Conservation (phyloP, 2,113 vertebrate genomes). For the Albula goreensis region DNA sequence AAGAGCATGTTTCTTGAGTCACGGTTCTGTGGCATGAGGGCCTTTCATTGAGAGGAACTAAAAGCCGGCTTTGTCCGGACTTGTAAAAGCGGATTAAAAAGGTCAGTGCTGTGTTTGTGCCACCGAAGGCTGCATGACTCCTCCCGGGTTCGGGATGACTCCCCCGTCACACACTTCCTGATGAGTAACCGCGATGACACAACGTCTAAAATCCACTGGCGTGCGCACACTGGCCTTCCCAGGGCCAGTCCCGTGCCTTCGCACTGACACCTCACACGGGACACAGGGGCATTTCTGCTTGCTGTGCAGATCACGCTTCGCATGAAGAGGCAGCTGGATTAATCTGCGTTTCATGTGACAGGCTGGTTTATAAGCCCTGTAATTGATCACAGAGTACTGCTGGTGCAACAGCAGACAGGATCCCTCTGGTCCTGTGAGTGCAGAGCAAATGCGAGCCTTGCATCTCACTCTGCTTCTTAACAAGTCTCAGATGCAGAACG, state of each 20-base stretch:
- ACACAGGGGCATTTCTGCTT: background rate
- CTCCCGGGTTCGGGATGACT: background rate
- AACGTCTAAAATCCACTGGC: background rate
- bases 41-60: background rate
- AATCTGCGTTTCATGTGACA: background rate
- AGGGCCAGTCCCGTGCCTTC: too few relatives aligned
- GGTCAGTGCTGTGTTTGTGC: background rate
- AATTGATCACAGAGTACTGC: background rate
- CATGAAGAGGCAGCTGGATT: background rate
- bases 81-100: conserved; percentile 2
- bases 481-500: background rate
- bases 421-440: background rate
- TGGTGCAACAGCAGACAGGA: background rate
- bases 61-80: background rate
- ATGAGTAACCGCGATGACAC: background rate
- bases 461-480: background rate
- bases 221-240: too few relatives aligned
- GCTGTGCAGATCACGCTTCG: background rate
- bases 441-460: background rate
- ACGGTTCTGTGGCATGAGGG: background rate
- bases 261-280: background rate
- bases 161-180: background rate
- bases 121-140: background rate
- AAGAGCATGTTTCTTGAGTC: background rate
- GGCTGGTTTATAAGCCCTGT: background rate